A percentile compares a stretch with the other conserved stretches of the same genome.
Evolutionary conservation across 2,113 vertebrate species (phyloP).

Genomic region (Alosa alosa): DNA sequence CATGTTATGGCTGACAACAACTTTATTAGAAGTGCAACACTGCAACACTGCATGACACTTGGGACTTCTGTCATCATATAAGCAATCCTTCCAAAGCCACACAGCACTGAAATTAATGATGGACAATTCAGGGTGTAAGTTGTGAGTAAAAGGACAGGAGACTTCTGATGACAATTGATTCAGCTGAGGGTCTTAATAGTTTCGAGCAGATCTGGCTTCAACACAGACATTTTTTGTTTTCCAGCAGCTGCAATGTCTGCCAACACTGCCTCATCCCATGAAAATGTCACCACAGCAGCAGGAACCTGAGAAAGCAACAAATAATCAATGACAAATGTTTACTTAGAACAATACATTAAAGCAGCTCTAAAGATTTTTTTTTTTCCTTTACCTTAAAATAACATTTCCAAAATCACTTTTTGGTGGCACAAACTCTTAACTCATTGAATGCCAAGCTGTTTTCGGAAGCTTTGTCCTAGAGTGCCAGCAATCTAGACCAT

Average conservation of each 20-base stretch:
- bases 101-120: not conserved
- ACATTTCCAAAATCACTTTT: no score
- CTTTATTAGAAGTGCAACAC: not conserved
- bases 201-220: conserved; percentile 77
- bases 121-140: not conserved
- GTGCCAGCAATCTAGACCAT: no score
- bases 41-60: not conserved
- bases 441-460: no score
- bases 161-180: conserved; percentile 57
- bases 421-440: no score
- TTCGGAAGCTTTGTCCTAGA: no score
- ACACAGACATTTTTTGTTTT: conserved; percentile 58
- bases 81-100: not conserved
- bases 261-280: conserved; percentile 81
- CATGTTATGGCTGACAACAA: not conserved
- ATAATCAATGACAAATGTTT: no score
- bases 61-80: not conserved
- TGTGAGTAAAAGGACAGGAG: not conserved
- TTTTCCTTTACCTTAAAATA: no score
- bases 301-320: conserved; percentile 76
- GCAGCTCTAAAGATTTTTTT: no score
- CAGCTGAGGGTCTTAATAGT: conserved; percentile 75
- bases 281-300: conserved; percentile 83
- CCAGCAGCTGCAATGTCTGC: conserved; percentile 78
- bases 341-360: no score